Conservation (phyloP, 2,888 invertebrate species). For the Mythimna lalbum region DNA sequence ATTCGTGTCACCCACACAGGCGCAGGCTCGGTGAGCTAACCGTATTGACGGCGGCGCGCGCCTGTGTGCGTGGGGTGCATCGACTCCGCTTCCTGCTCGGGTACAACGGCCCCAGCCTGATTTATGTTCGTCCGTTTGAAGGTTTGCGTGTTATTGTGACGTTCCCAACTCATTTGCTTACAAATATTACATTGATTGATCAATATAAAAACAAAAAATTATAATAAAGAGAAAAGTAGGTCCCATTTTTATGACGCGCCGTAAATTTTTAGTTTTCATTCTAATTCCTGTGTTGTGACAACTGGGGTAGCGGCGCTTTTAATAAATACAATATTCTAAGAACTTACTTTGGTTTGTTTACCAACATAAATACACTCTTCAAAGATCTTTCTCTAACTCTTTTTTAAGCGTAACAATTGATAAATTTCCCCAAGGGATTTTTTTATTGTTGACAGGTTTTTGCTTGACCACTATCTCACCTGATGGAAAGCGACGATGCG, state of each 20-base stretch:
- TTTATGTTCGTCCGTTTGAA: constrained; percentile 83
- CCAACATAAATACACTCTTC: not conserved
- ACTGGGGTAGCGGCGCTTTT: constrained; percentile 17
- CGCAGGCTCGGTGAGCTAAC: constrained; percentile 26
- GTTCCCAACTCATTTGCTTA: constrained; percentile 77
- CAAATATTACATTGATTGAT: constrained; percentile 70
- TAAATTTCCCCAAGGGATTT: not conserved
- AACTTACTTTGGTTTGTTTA: not conserved
- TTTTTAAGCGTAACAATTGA: not conserved
- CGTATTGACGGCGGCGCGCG: constrained; percentile 51
- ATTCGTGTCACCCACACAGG: constrained; percentile 83
- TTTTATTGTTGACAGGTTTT: too few relatives aligned
- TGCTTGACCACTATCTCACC: too few relatives aligned
- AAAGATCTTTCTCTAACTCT: too few relatives aligned
- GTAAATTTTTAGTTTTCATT: constrained; percentile 43
- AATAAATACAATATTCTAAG: not conserved
- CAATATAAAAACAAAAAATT: constrained; percentile 61
- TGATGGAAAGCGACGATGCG: too few relatives aligned
- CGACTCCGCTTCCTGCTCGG: constrained; percentile 87
- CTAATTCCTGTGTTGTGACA: constrained; percentile 13
- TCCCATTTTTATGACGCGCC: constrained; percentile 44
- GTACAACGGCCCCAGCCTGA: constrained; percentile 88
- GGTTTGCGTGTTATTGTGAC: constrained; percentile 87
- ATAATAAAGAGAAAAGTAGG: constrained; percentile 48
- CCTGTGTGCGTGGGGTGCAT: constrained; percentile 85